Evolutionary conservation across 2,797 vertebrate genomes (phyloP).

Genomic region (Tympanoctomys barrerae): DNA sequence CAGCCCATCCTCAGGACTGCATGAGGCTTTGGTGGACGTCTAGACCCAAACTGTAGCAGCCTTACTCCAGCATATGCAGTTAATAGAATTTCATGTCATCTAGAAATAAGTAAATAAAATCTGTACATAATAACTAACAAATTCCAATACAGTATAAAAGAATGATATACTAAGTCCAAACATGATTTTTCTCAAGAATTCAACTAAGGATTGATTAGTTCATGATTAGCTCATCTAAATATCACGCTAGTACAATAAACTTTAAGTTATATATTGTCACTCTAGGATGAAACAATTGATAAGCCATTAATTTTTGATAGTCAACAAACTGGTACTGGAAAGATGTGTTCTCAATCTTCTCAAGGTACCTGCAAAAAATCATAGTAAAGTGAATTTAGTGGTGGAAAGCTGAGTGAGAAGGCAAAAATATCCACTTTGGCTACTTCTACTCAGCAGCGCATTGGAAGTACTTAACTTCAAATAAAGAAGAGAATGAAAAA

Average conservation of each 20-base stretch:
- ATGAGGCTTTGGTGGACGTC: too few relatives aligned
- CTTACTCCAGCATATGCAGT: not conserved
- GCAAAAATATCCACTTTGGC: not conserved
- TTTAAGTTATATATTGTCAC: not conserved
- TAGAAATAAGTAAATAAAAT: not conserved
- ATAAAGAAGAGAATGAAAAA: not conserved
- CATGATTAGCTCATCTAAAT: not conserved
- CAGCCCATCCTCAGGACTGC: too few relatives aligned
- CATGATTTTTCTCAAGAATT: not conserved
- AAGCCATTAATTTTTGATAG: not conserved
- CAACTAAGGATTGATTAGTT: not conserved
- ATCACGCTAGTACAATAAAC: not conserved
- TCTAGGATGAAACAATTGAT: not conserved
- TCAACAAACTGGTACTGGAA: too few relatives aligned
- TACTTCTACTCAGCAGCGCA: not conserved
- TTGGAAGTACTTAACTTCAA: not conserved
- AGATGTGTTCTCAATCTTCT: not conserved
- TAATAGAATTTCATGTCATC: not conserved
- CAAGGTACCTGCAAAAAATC: not conserved
- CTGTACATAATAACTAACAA: not conserved
- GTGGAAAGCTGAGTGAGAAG: not conserved
- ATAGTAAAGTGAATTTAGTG: not conserved
- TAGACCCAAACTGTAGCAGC: too few relatives aligned
- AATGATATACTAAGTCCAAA: not conserved
- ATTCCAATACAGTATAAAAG: not conserved